Conservation (phyloP, 2,888 invertebrate species). For the Cerastis rubricosa region DNA sequence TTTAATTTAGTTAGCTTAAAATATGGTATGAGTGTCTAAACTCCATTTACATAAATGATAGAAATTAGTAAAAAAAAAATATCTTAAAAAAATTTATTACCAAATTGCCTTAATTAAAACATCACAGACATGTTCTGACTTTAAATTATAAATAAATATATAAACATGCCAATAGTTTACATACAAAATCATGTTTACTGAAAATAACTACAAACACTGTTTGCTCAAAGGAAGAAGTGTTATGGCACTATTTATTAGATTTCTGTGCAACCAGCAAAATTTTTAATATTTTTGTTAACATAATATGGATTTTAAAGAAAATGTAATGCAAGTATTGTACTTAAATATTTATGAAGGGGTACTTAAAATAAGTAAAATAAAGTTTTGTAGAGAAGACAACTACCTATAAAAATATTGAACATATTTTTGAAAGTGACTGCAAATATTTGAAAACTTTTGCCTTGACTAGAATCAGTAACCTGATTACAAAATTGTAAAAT, state of each 20-base stretch:
- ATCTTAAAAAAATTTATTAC: constrained; percentile 57
- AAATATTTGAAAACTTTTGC: constrained; percentile 12
- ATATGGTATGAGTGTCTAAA: no score
- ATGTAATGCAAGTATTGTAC: neutral
- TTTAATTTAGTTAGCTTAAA: constrained; percentile 14
- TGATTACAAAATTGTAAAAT: constrained; percentile 40
- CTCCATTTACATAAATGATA: neutral
- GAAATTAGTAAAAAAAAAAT: neutral
- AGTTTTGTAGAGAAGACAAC: neutral
- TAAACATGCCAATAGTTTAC: constrained; percentile 69
- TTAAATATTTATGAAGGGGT: neutral
- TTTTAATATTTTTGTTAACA: neutral
- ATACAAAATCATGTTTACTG: constrained; percentile 48
- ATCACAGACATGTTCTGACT: constrained; percentile 83
- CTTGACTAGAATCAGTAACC: constrained; percentile 54
- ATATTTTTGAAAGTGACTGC: constrained; percentile 2
- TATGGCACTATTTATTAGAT: constrained; percentile 60
- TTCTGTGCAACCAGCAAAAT: constrained; percentile 18
- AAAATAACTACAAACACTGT: constrained; percentile 48
- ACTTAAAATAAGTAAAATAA: neutral
- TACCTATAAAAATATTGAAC: constrained; percentile 1
- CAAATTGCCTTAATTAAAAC: constrained; percentile 79
- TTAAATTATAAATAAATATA: constrained; percentile 76
- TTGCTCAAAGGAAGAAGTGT: constrained; percentile 31
- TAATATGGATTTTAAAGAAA: neutral